Base-by-base conservation (phyloP, 2,113 vertebrate species). In the Rhinoderma darwinii region DNA sequence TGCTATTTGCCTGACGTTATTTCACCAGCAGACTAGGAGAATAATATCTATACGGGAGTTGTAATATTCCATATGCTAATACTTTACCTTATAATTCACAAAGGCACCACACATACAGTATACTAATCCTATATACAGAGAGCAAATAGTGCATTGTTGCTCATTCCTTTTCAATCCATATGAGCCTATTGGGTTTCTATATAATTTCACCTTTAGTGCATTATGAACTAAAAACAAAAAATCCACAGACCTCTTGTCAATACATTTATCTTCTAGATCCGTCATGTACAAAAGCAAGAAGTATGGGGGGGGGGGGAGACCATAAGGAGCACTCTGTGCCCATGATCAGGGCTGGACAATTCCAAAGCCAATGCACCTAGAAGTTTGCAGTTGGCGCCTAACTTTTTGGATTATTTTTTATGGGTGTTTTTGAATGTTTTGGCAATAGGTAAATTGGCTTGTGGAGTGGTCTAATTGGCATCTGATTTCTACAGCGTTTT, bases 81-180 rank as follows among this genome's bases (percentile, higher is more conserved):
- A 78, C 43, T 84, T 75, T 35, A 79, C 70, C 47, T 43, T 84
- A 22, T 74, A 54, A 37, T 41, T 59, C 70, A 74, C 35, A 84
- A 84, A 84, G 82, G 82, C 75, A 54, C 76, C 61, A 37, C 44
- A 72, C 59, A 66, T 78, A 59, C 17, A 41, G 44, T 74, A 74
- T 43, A 70, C 44, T 44, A 39, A 43, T 30, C 27, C 63, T 81
- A 87, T 73, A 59, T 56, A 81, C 66, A 74, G 75, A 59, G 37
- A 80, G 43, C 63, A 82, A 74, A 87, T 87, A 87, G 85, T 87
- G 85, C 85, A 87, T 81, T 82, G 27, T 59, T 73, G 82, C 59
- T 50, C 12, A 41, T 80, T 80, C 63, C 84, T 80, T 86, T 72
- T 80, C n/a, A 51, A 56, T 86, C 84, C 77, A 39, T 41, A 68